Base-by-base conservation (phyloP, 2,797 vertebrate genomes). In the Lemur catta region DNA sequence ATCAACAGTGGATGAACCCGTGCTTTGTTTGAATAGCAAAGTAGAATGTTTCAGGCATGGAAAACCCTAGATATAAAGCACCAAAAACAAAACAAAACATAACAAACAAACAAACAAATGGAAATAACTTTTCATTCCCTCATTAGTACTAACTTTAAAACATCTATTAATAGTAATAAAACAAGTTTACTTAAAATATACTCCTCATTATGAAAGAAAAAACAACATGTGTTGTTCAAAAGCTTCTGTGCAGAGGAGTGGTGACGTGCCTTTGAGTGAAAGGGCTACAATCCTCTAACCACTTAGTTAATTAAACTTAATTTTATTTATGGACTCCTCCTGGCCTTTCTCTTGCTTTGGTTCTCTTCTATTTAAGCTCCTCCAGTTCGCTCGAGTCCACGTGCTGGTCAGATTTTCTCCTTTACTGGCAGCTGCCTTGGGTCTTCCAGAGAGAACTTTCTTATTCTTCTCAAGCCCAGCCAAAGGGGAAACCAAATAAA, bases 101-200 rank as follows among this genome's bases (percentile, higher is more conserved):
- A 96, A 81, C 95, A 97, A 95, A 96, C 94, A 96, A 96, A 96
- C 78, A 97, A 97, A 97, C 94, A 92, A 94, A 93, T 63, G 86
- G 87, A 94, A 97, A 76, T 92, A 57, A 86, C 89, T 92, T 96
- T 96, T 97, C 86, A 96, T 88, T 89, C 90, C 59, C 95, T 97
- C 94, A 92, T 97, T 97, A 97, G 84, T 74, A 92, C 72, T 88
- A 57, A 90, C 87, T 95, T 96, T 76, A 87, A 97, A 94, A 96
- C 94, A 96, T 52, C 95, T 80, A 94, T 82, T 96, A 95, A 95
- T 74, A 92, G 89, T 69, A 91, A 87, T 96, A 96, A 96, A 97
- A 96, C 93, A 96, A 79, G 95, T 71, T 91, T 78, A 90, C 95
- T 96, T 94, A 93, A 95, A 95, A 96, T 65, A 89, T 8, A 59